These are phyloP conservation scores for Catharus bicknelli DNA, from an alignment of 2,113 vertebrate genomes.

Conservation along the genomic window DNA sequence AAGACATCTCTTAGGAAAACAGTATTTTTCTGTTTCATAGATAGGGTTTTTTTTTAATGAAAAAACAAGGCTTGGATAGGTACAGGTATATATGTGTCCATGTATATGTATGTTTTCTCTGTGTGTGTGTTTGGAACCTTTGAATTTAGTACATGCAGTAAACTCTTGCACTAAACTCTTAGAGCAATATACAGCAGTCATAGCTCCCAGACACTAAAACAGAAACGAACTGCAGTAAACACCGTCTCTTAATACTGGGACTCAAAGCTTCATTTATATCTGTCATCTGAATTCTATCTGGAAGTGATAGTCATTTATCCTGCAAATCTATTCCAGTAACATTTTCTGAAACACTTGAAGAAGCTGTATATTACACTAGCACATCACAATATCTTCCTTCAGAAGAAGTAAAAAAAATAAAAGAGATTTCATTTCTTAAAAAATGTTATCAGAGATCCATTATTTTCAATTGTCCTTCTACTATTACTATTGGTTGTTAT, in stretches of 20 bases:
- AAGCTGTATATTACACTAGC: neutral
- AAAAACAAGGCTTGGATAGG: neutral
- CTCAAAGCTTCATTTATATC: neutral
- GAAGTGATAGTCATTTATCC: neutral
- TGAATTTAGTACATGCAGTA: neutral
- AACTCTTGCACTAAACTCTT: neutral
- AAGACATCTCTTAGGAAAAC: neutral
- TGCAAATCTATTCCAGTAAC: neutral
- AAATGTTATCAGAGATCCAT: neutral
- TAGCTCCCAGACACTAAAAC: neutral
- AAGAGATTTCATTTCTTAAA: neutral
- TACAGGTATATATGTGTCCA: neutral
- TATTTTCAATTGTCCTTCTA: neutral
- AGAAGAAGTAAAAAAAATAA: neutral
- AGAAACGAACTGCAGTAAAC: neutral
- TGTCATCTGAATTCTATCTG: neutral
- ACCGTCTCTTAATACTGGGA: neutral
- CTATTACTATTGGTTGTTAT: neutral
- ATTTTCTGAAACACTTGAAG: constrained; percentile 7
- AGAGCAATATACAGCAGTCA: neutral
- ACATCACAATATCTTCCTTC: neutral
- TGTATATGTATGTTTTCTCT: neutral
- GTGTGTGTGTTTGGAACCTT: neutral
- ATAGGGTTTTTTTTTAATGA: neutral
- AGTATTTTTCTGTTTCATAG: neutral